Conservation (phyloP, 2,888 invertebrate genomes). For the Scaptomyza parva region DNA sequence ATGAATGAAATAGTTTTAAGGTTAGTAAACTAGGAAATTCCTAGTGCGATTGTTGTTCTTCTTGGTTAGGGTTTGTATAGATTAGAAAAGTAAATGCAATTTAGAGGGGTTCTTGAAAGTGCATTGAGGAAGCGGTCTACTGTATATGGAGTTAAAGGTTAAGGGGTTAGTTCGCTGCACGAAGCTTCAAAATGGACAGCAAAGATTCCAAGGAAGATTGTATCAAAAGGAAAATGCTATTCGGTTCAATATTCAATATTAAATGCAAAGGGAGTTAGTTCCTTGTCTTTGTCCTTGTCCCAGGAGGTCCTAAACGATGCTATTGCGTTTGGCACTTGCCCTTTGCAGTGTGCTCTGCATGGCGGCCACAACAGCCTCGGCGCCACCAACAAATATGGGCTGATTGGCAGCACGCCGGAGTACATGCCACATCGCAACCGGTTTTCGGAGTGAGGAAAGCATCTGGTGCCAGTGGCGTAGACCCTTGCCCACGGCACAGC, state of each 20-base stretch:
- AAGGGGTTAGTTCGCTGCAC: too few species aligned
- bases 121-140: background rate
- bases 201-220: background rate
- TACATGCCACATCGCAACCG: conserved; percentile 94
- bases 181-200: background rate
- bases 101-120: conserved; percentile 21
- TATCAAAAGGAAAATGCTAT: background rate
- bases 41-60: conserved; percentile 17
- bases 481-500: conserved; percentile 89
- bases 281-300: too few species aligned
- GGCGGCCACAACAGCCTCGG: conserved; percentile 82
- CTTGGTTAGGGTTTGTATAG: background rate
- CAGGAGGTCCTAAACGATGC: conserved; percentile 71
- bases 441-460: conserved; percentile 91
- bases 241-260: background rate
- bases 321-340: conserved; percentile 80
- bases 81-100: conserved; percentile 41
- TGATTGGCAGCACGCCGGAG: conserved; percentile 85
- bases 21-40: background rate
- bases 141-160: too few species aligned
- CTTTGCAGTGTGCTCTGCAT: conserved; percentile 78
- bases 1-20: conserved; percentile 1
- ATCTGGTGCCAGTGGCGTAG: conserved; percentile 93
- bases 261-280: too few species aligned
- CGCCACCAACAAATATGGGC: conserved; percentile 80